These are phyloP conservation scores for Pristionchus arcanus DNA, from an alignment of 2,888 invertebrate genomes.

Conservation along the genomic window DNA sequence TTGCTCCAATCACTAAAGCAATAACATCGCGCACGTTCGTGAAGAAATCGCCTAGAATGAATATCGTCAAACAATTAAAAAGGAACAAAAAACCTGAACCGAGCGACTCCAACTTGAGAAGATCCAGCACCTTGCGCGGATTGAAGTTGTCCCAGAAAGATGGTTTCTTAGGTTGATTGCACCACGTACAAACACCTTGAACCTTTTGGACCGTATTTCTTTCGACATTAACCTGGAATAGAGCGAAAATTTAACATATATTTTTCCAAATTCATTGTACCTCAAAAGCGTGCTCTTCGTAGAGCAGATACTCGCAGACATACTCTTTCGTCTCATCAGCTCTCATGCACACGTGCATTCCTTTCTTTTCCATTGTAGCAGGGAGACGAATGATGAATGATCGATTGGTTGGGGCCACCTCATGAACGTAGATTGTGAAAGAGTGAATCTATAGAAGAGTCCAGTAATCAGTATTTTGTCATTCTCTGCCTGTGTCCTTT, in stretches of 20 bases:
- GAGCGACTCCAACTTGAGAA: background rate
- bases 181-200: slow-evolving; percentile 70
- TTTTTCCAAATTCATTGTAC: slow-evolving; percentile 12
- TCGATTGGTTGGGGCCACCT: slow-evolving; percentile 65
- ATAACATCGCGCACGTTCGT: slow-evolving; percentile 68
- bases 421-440: slow-evolving; percentile 74
- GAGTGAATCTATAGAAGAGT: slow-evolving; percentile 64
- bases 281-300: slow-evolving; percentile 67
- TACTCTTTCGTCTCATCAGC: slow-evolving; percentile 70
- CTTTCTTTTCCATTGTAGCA: slow-evolving; percentile 63
- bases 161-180: slow-evolving; percentile 70
- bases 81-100: background rate
- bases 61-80: background rate
- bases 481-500: too few species aligned
- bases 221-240: slow-evolving; percentile 64
- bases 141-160: slow-evolving; percentile 58
- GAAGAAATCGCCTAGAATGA: slow-evolving; percentile 62
- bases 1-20: slow-evolving; percentile 64
- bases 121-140: background rate
- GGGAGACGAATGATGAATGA: slow-evolving; percentile 68
- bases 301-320: slow-evolving; percentile 71
- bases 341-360: slow-evolving; percentile 62
- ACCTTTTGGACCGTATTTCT: slow-evolving; percentile 64
- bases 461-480: background rate
- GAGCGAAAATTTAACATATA: background rate